Base-by-base conservation (phyloP, 2,888 invertebrate species). In the Aphrophora alni region DNA sequence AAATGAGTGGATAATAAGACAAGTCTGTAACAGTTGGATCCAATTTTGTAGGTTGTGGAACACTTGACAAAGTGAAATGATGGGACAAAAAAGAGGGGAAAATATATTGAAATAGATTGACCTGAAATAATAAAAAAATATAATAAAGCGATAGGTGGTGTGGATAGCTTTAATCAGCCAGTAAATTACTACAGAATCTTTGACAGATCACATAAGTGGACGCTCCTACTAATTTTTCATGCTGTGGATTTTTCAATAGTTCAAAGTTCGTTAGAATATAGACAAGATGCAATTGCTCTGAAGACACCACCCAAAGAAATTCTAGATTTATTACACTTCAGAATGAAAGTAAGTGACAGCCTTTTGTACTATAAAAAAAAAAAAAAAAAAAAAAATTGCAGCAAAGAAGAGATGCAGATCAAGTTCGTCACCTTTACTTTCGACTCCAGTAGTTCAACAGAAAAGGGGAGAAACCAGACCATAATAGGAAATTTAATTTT, bases 131-230 rank as follows among this genome's bases (percentile, higher is more conserved):
- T 81, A 1, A 38, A 38, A 33, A 44, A 69, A 7, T 82, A 82
- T 38, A 83, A 84, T 71, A 26, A 44, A 26, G 59, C 59, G 28
- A 83, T 84, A 83, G 83, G 83, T 12, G 83, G 77, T 21, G 81
- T 83, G 25, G 80, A 82, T 80, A 75, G 33, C 27, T 69, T 33
- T 77, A 80, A 83, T 26, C 82, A 81, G n/a, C 38, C 79, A 12
- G 68, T 78, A 24, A 72, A 70, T 12, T 72, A 68, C 10, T 83
- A 83, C 78, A 44, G 76, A 33, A 82, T 82, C 24, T 80, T 80
- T 44, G 72, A 82, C 38, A 80, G 44, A 28, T 82, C 82, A 17
- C 12, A 38, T 26, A 83, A 83, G 38, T 83, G 82, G 83, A 77
- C 78, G 44, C 77, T 81, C 21, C 71, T 78, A 44, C 81, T 10